Evolutionary conservation across 2,797 vertebrate species (phyloP), one percentile per base, ranked within the genome.

Genomic region (Poliocrania exsul): DNA sequence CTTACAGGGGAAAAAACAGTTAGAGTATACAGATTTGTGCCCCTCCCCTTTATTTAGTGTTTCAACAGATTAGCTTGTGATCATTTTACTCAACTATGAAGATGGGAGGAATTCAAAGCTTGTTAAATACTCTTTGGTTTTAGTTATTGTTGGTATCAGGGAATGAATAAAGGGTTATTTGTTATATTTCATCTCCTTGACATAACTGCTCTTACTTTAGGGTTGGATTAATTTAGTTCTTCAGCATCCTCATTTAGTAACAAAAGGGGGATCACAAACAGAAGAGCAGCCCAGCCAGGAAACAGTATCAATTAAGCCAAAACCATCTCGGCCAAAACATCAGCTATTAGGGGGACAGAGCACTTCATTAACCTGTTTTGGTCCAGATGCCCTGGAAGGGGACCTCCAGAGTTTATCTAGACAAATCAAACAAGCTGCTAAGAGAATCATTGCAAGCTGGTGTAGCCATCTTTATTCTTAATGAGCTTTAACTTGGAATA

Each of bases 191-290:
- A 35, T 42, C 40, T 50, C 58, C 31, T 74, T 84, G 16, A 75
- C 3, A 7, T 16, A 81, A 66, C 28, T 81, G 15, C 19, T 79
- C 13, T 31, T 58, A 31, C 33, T 85, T 77, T 58, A 23, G 37
- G 11, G n/a, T 53, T 56, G 29, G 3, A 12, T 71, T 64, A 40
- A 51, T 71, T 87, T 29, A 47, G 28, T 62, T 83, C 17, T 56
- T 31, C n/a, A 56, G 8, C 38, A 70, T 80, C 26, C 31, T 81
- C 4, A 11, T 49, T 64, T 56, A 83, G 24, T n/a, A 49, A 46
- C 1, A 3, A 40, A 81, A 83, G 16, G 11, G 25, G 0, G 0
- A 33, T 40, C 1, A 4, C 6, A 58, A 67, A 62, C 15, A 40
- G 38, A 90, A 25, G 9, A 67, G n/a, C 24, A 71, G 11, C 42